phyloP scores from a whole-genome alignment of 2,113 vertebrate genomes.

The Prunella himalayana region DNA sequence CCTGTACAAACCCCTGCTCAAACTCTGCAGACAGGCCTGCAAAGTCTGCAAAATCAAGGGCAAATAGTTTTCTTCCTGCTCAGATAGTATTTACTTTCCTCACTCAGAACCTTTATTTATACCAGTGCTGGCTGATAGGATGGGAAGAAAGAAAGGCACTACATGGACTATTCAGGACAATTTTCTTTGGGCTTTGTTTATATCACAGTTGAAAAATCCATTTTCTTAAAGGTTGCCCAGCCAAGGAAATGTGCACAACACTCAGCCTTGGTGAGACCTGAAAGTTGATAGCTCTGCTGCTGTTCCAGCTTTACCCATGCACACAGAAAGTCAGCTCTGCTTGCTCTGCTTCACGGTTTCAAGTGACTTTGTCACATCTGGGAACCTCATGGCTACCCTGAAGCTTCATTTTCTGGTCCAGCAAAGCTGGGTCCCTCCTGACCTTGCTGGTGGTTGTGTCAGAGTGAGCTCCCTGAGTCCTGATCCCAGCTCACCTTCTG shows the following conservation, averaged over 20 bases:
- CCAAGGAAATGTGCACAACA: slow-evolving; percentile 10
- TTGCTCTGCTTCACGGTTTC: background rate
- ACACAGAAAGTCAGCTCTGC: background rate
- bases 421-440: background rate
- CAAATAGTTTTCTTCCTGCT: background rate
- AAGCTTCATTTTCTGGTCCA: background rate
- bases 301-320: background rate
- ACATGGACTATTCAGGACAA: background rate
- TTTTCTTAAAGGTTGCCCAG: background rate
- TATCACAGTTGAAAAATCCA: background rate
- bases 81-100: background rate
- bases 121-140: background rate
- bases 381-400: slow-evolving; percentile 17
- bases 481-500: background rate
- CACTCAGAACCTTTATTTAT: background rate
- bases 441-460: background rate
- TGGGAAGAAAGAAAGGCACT: background rate
- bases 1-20: background rate
- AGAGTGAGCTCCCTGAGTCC: accelerated
- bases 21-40: background rate
- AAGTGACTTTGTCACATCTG: slow-evolving; percentile 33
- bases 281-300: background rate
- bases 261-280: background rate
- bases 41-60: background rate
- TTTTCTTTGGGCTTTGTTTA: background rate